Evolutionary conservation across 2,797 vertebrate species (phyloP), one percentile per base, ranked within the genome.

Genomic region (Pteropus rufus): DNA sequence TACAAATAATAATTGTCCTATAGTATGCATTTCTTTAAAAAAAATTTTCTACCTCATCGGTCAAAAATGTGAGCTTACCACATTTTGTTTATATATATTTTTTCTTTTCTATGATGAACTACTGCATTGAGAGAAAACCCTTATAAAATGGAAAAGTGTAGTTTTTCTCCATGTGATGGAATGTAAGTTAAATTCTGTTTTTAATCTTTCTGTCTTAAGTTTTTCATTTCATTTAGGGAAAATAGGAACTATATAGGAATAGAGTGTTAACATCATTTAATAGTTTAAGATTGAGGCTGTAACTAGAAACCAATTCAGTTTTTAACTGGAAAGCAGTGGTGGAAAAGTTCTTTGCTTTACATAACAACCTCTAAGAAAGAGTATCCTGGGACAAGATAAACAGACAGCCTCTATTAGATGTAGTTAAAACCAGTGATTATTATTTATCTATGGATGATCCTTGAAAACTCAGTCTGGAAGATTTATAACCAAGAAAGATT

Each of bases 31-130:
- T 62, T 93, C 14, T 72, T 60, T 39, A 44, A 69, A 91, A 58
- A 58, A 31, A 24, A 44, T 76, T 95, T 82, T 82, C 91, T 64
- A 31, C 41, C 88, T 93, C 5, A 62, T 62, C 44, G 82, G 2
- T 97, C 15, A 93, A 94, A 96, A 91, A 88, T 92, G 26, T 77
- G 72, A 91, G 1, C 69, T 83, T 73, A 86, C 7, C 31, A 72
- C 10, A 46, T 41, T 76, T 69, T 76, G 2, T 49, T 46, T 65
- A 44, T 65, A 3, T 56, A 14, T 39, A 8, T 29, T 52, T 92
- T 89, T 85, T 39, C 85, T 81, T 82, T 69, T 95, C 23, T 62
- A 2, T 93, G 36, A 31, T 91, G 86, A 79, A 89, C 93, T 77
- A 67, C 54, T 52, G 36, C 11, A 29, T 34, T 75, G 64, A 92